Evolutionary conservation across 2,888 invertebrate species (phyloP).

Genomic region (Agrenia bidenticulata): DNA sequence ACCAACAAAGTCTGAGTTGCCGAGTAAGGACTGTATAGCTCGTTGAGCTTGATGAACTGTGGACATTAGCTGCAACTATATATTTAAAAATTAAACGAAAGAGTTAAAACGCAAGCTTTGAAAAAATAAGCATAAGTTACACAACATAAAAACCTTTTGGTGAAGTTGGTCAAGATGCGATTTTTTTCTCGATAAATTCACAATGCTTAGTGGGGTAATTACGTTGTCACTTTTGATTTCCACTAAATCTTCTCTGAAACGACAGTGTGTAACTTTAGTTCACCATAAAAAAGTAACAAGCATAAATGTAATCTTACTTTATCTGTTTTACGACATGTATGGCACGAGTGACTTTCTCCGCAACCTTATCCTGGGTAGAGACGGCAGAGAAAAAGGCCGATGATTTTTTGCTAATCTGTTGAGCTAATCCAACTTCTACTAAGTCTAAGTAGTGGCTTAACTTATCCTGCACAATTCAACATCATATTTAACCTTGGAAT

Average conservation of each 20-base stretch:
- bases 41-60: constrained; percentile 98
- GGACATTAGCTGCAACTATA: constrained; percentile 77
- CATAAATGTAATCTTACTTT: constrained; percentile 40
- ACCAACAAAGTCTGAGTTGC: constrained; percentile 95
- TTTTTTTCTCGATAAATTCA: constrained; percentile 58
- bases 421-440: constrained; percentile 89
- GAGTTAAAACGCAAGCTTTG: background rate
- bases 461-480: constrained; percentile 55
- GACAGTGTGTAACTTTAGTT: background rate
- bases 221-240: constrained; percentile 77
- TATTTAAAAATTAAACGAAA: background rate
- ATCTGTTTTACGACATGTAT: constrained; percentile 68
- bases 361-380: constrained; percentile 95
- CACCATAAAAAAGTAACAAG: background rate
- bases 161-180: constrained; percentile 54
- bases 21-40: constrained; percentile 88
- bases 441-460: constrained; percentile 91
- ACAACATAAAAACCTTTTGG: constrained; percentile 54
- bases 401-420: constrained; percentile 89
- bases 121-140: background rate
- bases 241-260: constrained; percentile 67
- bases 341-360: constrained; percentile 88
- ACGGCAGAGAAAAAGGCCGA: constrained; percentile 98
- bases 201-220: constrained; percentile 74
- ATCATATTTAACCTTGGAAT: background rate